Conservation (phyloP, 2,888 invertebrate genomes). For the Clanis bilineata region DNA sequence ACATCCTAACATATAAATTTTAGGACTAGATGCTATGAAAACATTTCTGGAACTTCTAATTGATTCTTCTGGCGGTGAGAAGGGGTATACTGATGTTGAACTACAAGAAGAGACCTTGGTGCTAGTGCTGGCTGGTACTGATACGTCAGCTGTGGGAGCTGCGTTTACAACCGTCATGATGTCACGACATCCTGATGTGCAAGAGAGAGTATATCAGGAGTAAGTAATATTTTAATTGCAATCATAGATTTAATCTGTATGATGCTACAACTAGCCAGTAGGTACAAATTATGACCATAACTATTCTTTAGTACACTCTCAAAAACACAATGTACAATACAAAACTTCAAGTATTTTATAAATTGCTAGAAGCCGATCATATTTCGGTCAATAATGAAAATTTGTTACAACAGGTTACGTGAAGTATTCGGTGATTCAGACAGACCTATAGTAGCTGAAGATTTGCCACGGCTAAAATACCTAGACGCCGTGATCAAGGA, state of each 20-base stretch:
- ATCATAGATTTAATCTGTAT: too few relatives aligned
- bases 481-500: slow-evolving; percentile 39
- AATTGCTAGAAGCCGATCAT: too few relatives aligned
- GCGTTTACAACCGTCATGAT: slow-evolving; percentile 44
- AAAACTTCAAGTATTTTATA: too few relatives aligned
- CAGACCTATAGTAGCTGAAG: slow-evolving; percentile 26
- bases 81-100: slow-evolving; percentile 38
- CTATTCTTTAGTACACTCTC: too few relatives aligned
- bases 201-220: slow-evolving; percentile 51
- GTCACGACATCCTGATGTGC: slow-evolving; percentile 42
- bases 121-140: slow-evolving; percentile 50
- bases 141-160: slow-evolving; percentile 48
- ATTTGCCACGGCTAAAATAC: slow-evolving; percentile 34
- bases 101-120: slow-evolving; percentile 49
- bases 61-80: slow-evolving; percentile 32
- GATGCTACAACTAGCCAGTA: too few relatives aligned
- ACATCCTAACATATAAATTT: not conserved
- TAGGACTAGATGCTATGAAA: slow-evolving; percentile 22
- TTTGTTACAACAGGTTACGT: slow-evolving; percentile 19
- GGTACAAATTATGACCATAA: too few relatives aligned
- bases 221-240: slow-evolving; percentile 35
- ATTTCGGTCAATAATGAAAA: not conserved
- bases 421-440: slow-evolving; percentile 32
- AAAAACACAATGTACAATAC: too few relatives aligned
- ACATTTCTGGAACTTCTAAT: slow-evolving; percentile 49